phyloP scores from a whole-genome alignment of 2,888 invertebrate genomes.

The Chrysolina americana region DNA sequence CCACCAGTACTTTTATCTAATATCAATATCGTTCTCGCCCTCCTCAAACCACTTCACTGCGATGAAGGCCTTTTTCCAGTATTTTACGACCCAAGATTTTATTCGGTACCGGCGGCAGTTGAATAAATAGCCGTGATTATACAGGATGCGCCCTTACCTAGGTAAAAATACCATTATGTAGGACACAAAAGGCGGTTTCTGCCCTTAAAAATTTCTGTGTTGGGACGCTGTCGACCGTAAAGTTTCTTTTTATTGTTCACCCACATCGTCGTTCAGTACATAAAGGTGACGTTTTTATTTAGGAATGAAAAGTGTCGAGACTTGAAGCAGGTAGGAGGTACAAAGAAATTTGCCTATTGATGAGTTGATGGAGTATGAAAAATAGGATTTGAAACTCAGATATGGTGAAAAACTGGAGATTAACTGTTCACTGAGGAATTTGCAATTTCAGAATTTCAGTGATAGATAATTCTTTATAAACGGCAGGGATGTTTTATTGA shows the following conservation, averaged over 20 bases:
- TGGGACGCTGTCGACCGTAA: constrained; percentile 41
- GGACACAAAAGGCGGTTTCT: constrained; percentile 39
- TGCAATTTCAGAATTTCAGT: background rate
- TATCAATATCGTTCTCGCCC: background rate
- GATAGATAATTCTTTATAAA: too few species aligned
- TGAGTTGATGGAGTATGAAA: background rate
- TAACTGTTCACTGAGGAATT: background rate
- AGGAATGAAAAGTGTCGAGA: constrained; percentile 38
- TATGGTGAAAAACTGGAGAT: background rate
- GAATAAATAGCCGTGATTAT: constrained; percentile 40
- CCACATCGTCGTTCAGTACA: constrained; percentile 34
- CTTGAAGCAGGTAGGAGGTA: constrained; percentile 28
- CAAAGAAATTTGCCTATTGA: constrained; percentile 19
- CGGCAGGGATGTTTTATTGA: too few species aligned
- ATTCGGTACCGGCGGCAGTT: constrained; percentile 26
- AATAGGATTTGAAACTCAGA: constrained; percentile 3
- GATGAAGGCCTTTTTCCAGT: constrained; percentile 9
- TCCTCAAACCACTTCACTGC: constrained; percentile 10
- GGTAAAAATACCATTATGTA: constrained; percentile 42
- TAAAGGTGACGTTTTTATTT: constrained; percentile 39
- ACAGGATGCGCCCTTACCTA: constrained; percentile 38
- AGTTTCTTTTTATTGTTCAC: constrained; percentile 45
- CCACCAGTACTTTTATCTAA: too few species aligned
- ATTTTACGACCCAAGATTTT: constrained; percentile 24
- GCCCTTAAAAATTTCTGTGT: constrained; percentile 39